These are phyloP conservation scores for Caretta caretta DNA, from an alignment of 2,113 vertebrate species.

Conservation along the genomic window DNA sequence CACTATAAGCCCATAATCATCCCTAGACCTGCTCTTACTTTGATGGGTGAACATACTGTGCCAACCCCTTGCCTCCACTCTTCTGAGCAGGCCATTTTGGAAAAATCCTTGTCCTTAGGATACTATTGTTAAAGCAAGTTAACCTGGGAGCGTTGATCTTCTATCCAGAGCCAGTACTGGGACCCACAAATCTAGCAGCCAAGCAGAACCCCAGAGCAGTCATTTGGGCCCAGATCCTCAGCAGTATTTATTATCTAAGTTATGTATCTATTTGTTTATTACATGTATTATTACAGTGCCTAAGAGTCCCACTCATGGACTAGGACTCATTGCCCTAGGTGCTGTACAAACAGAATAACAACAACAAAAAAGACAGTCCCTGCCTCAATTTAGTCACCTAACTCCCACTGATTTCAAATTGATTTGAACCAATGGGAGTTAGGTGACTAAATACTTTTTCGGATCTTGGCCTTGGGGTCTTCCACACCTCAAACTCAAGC, in stretches of 20 bases:
- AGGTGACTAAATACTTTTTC: neutral
- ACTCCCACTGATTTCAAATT: neutral
- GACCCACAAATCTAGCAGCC: neutral
- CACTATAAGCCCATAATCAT: rapidly evolving
- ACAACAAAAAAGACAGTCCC: neutral
- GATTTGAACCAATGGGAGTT: neutral
- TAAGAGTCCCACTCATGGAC: neutral
- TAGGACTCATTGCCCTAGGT: neutral
- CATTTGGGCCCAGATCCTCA: neutral
- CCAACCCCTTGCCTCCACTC: neutral
- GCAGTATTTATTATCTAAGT: neutral
- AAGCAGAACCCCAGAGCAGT: neutral
- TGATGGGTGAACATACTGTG: neutral
- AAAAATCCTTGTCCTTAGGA: neutral
- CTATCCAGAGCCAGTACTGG: neutral
- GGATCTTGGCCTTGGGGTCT: neutral
- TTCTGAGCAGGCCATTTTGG: neutral
- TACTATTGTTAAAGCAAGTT: neutral
- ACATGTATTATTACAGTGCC: neutral
- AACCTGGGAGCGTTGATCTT: neutral
- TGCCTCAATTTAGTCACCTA: neutral
- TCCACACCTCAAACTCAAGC: neutral
- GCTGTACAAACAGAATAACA: neutral
- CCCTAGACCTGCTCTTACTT: neutral
- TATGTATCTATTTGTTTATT: neutral